Conservation (phyloP, 2,888 invertebrate genomes). For the Cryptus armator region DNA sequence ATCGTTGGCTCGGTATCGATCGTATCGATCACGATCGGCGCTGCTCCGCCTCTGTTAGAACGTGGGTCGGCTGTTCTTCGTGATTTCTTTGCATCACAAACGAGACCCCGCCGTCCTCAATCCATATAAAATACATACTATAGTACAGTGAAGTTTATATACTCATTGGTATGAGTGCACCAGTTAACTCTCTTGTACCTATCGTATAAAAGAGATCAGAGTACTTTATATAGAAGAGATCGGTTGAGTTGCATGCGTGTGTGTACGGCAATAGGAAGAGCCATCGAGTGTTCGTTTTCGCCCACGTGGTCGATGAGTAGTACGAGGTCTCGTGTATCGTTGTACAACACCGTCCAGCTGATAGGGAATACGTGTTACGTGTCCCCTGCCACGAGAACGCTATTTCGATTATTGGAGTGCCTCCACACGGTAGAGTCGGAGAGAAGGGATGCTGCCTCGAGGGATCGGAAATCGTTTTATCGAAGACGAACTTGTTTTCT, state of each 20-base stretch:
- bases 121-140: slow-evolving; percentile 40
- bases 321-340: slow-evolving; percentile 52
- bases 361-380: slow-evolving; percentile 62
- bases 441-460: slow-evolving; percentile 23
- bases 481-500: slow-evolving; percentile 18
- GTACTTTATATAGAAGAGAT: background rate
- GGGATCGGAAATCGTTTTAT: slow-evolving; percentile 17
- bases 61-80: slow-evolving; percentile 42
- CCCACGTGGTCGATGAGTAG: slow-evolving; percentile 52
- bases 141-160: background rate
- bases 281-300: slow-evolving; percentile 39
- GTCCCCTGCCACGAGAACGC: slow-evolving; percentile 1
- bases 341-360: slow-evolving; percentile 62
- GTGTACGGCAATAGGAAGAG: slow-evolving; percentile 21
- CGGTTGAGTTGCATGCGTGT: background rate
- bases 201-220: slow-evolving; percentile 11
- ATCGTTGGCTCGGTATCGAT: slow-evolving; percentile 32
- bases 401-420: slow-evolving; percentile 20
- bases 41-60: slow-evolving; percentile 14
- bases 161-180: slow-evolving; percentile 22
- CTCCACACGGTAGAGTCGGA: background rate
- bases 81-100: slow-evolving; percentile 32
- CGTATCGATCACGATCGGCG: slow-evolving; percentile 36
- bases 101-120: slow-evolving; percentile 28
- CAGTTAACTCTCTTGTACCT: slow-evolving; percentile 31